Percentiles rank a stretch among this genome's conserved stretches.
Evolutionary conservation across 2,888 invertebrate genomes (phyloP).

Genomic region (Eilema griseolum): DNA sequence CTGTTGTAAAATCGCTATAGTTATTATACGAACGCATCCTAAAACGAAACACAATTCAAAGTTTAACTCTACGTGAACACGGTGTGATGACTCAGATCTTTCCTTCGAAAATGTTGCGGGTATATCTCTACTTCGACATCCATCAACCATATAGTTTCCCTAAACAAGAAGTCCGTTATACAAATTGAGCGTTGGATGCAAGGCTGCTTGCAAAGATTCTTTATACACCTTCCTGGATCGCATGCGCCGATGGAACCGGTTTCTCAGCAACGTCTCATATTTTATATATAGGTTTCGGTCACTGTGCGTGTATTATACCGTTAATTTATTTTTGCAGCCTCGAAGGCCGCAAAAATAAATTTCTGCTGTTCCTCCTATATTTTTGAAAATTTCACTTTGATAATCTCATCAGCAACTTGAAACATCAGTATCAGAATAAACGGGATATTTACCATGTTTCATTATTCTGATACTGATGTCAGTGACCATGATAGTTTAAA

Average conservation of each 20-base stretch:
- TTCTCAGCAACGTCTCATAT: slow-evolving; percentile 45
- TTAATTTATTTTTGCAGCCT: slow-evolving; percentile 35
- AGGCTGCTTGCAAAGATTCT: slow-evolving; percentile 18
- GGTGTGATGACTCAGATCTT: slow-evolving; percentile 48
- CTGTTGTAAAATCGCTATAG: background rate
- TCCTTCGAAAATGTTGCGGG: slow-evolving; percentile 23
- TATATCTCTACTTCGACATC: slow-evolving; percentile 6
- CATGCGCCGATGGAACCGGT: slow-evolving; percentile 43
- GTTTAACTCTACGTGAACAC: slow-evolving; percentile 37
- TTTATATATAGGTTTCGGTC: slow-evolving; percentile 36
- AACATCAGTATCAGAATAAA: no score
- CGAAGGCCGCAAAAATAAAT: slow-evolving; percentile 7
- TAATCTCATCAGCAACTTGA: background rate
- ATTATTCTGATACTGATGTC: no score
- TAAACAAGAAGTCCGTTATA: background rate
- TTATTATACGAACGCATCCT: slow-evolving; percentile 26
- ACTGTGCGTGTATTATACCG: slow-evolving; percentile 37
- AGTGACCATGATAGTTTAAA: no score
- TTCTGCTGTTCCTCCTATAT: background rate
- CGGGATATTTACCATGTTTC: no score
- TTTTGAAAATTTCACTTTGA: background rate
- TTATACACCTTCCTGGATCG: background rate
- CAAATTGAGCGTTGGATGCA: slow-evolving; percentile 27
- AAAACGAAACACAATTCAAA: slow-evolving; percentile 32
- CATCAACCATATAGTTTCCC: slow-evolving; percentile 7